A percentile compares a stretch with the other conserved stretches of the same genome.
Conservation (phyloP, 2,113 vertebrate genomes). For the Anguilla japonica region DNA sequence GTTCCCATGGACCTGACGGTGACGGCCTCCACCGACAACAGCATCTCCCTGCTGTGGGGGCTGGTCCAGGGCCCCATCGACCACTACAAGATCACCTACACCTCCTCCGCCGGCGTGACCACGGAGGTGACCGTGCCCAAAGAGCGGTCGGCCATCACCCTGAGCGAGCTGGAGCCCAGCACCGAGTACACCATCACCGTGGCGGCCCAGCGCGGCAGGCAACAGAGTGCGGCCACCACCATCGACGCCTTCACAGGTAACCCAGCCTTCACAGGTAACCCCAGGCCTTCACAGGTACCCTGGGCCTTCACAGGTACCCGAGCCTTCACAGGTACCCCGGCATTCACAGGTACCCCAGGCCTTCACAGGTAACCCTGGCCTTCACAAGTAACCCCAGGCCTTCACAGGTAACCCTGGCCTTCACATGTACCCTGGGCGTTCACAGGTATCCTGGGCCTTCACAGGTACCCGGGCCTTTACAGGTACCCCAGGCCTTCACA, state of each 20-base stretch:
- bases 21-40: slow-evolving; percentile 87
- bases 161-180: slow-evolving; percentile 85
- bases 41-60: slow-evolving; percentile 89
- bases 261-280: neutral
- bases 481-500: no score
- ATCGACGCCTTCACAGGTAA: slow-evolving; percentile 96
- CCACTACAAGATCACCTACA: slow-evolving; percentile 90
- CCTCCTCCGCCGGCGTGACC: slow-evolving; percentile 80
- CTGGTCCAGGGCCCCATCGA: slow-evolving; percentile 88
- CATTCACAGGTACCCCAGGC: no score
- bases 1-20: slow-evolving; percentile 86
- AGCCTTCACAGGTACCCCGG: slow-evolving; percentile 87
- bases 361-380: no score
- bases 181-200: slow-evolving; percentile 94
- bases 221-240: slow-evolving; percentile 86
- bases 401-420: no score
- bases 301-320: neutral
- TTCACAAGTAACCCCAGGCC: no score
- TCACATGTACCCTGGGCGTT: slow-evolving; percentile 29
- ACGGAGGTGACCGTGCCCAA: slow-evolving; percentile 83
- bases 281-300: neutral
- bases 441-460: slow-evolving; percentile 77
- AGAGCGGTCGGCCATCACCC: slow-evolving; percentile 75
- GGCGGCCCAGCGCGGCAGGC: slow-evolving; percentile 85
- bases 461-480: neutral